phyloP scores from a whole-genome alignment of 1,140 invertebrate genomes.

The Drusus annulatus region DNA sequence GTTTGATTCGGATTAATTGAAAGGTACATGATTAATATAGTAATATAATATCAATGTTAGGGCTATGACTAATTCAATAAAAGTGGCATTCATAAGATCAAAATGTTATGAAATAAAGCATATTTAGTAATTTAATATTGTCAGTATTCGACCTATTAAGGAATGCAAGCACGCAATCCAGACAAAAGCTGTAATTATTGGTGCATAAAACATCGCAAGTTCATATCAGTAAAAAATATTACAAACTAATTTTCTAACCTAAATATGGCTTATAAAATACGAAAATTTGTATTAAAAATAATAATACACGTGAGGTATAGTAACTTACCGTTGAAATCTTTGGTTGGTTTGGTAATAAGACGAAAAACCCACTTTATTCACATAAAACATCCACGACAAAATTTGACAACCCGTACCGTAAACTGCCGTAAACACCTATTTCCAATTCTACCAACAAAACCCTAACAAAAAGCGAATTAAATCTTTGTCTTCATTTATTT shows the following conservation, averaged over 20 bases:
- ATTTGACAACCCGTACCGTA: conserved; percentile 5
- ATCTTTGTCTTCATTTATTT: neutral
- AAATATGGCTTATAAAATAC: neutral
- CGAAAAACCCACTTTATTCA: neutral
- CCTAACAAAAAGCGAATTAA: neutral
- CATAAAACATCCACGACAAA: neutral
- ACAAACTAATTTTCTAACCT: conserved; percentile 32
- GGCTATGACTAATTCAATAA: neutral
- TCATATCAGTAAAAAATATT: conserved; percentile 14
- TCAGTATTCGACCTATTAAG: neutral
- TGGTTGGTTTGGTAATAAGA: neutral
- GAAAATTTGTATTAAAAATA: neutral
- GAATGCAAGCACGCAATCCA: conserved; percentile 18
- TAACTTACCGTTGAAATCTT: neutral
- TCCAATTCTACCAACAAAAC: neutral
- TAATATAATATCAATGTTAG: neutral
- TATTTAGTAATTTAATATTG: neutral
- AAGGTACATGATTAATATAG: neutral
- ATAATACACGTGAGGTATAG: neutral
- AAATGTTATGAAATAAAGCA: conserved; percentile 5
- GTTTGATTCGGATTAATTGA: neutral
- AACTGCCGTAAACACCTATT: conserved; percentile 3
- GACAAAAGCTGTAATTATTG: conserved; percentile 11
- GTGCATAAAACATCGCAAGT: conserved; percentile 22
- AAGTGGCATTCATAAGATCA: neutral